Base-by-base conservation (phyloP, 1,140 invertebrate genomes). In the Sogatella furcifera region DNA sequence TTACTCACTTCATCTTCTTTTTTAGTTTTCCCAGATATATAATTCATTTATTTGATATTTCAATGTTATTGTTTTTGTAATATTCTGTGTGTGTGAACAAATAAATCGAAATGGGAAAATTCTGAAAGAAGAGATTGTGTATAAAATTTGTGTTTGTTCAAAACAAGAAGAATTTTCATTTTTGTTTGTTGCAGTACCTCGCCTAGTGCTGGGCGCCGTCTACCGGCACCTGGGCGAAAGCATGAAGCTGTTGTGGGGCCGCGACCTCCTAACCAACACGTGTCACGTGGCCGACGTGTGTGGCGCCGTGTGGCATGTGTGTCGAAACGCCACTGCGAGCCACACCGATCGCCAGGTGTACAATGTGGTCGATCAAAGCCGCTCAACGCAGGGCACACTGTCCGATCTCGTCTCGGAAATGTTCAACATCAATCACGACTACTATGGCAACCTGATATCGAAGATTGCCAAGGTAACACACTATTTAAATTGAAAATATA, bases 221-320 rank as follows among this genome's bases (percentile, higher is more conserved):
- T 95, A 95, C 72, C 90, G 90, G 68, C 84, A 93, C 72, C 77
- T 93, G 5, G 81, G 82, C 49, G 89, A 95, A 76, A 90, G 88
- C 70, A 93, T 95, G 90, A 92, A 93, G 72, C 77, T 95, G 46
- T 77, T 95, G 24, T 95, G 92, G 91, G 88, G 86, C 57, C 82
- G 85, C 42, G 83, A 90, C 59, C 76, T 95, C 54, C 82, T 85
- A 67, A 84, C 93, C 78, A 91, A 94, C 72, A 95, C 92, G 0
- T 82, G 95, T 41, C 90, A 95, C 73, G 89, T 93, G 0, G 72
- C 75, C 43, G 93, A 96, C 75, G 74, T 95, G 11, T 88, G 82
- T 69, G 76, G 83, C 60, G 91, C 90, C 38, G 81, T 90, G 62
- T 92, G 88, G 84, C 78, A 83, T 69, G 72, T 86, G 13, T 60